These are phyloP conservation scores for Mellivora capensis DNA, from an alignment of 2,113 vertebrate genomes.

Conservation along the genomic window DNA sequence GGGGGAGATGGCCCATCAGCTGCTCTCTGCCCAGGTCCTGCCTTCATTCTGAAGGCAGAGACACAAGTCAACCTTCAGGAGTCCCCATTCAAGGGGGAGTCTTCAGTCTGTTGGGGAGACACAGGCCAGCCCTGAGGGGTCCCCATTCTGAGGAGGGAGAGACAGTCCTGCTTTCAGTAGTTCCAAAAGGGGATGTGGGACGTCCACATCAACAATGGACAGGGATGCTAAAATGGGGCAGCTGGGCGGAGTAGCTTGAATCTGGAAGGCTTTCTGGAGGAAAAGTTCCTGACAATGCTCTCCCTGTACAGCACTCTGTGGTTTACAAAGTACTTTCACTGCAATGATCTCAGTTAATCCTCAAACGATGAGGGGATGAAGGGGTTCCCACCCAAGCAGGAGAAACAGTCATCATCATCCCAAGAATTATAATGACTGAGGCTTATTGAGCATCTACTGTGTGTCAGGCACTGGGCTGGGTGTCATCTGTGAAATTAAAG, in stretches of 20 bases:
- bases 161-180: neutral
- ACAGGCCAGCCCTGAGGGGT: neutral
- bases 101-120: neutral
- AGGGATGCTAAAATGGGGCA: neutral
- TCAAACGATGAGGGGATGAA: neutral
- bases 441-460: neutral
- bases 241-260: neutral
- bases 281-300: neutral
- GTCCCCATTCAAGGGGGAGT: neutral
- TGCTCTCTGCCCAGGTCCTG: neutral
- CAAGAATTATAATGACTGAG: neutral
- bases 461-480: neutral
- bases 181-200: neutral
- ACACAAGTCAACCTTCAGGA: neutral
- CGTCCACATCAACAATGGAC: neutral
- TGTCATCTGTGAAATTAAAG: neutral
- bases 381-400: neutral
- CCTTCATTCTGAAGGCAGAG: neutral
- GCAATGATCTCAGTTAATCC: neutral
- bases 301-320: neutral
- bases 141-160: neutral
- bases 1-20: neutral
- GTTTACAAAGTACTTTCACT: neutral
- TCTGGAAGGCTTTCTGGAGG: neutral
- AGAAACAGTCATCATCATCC: neutral